A percentile compares a stretch with the other conserved stretches of the same genome.
Evolutionary conservation across 64 coral and sea anemone species (phyloP).

Genomic region (Anthopleura sola): DNA sequence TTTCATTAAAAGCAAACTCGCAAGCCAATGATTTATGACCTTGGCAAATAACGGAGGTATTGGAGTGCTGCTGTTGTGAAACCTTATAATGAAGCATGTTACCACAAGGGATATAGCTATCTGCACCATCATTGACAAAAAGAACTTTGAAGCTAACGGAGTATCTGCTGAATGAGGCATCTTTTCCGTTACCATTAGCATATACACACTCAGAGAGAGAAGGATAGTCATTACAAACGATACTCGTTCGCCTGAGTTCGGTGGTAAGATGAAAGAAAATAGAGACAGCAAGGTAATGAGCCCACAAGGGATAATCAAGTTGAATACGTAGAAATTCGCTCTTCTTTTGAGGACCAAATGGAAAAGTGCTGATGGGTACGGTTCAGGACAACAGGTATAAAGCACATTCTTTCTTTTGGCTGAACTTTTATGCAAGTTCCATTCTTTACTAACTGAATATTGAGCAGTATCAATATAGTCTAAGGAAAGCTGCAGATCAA

Average conservation of each 20-base stretch:
- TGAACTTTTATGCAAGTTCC: slow-evolving; percentile 8
- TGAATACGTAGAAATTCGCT: slow-evolving; percentile 40
- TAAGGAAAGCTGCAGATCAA: slow-evolving; percentile 19
- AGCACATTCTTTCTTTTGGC: not conserved
- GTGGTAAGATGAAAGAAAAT: slow-evolving; percentile 47
- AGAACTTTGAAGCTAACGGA: slow-evolving; percentile 58
- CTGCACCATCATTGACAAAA: slow-evolving; percentile 49
- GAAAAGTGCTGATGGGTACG: slow-evolving; percentile 27
- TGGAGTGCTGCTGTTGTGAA: slow-evolving; percentile 9
- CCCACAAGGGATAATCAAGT: slow-evolving; percentile 35
- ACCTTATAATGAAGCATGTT: slow-evolving; percentile 46
- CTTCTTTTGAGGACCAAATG: slow-evolving; percentile 35
- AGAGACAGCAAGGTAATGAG: slow-evolving; percentile 44
- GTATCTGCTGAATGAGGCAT: slow-evolving; percentile 53
- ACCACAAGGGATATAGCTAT: slow-evolving; percentile 43
- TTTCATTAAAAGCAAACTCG: slow-evolving; percentile 29
- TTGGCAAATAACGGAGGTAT: slow-evolving; percentile 7
- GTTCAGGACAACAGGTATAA: slow-evolving; percentile 46
- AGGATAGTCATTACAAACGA: slow-evolving; percentile 49
- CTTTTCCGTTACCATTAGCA: slow-evolving; percentile 55
- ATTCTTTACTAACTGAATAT: slow-evolving; percentile 37
- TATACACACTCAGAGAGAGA: slow-evolving; percentile 42
- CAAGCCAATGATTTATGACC: slow-evolving; percentile 48
- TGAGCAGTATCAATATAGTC: slow-evolving; percentile 30
- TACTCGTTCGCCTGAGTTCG: slow-evolving; percentile 59